These are phyloP conservation scores for Heliothis peltigera DNA, from an alignment of 2,888 invertebrate genomes.

Conservation along the genomic window DNA sequence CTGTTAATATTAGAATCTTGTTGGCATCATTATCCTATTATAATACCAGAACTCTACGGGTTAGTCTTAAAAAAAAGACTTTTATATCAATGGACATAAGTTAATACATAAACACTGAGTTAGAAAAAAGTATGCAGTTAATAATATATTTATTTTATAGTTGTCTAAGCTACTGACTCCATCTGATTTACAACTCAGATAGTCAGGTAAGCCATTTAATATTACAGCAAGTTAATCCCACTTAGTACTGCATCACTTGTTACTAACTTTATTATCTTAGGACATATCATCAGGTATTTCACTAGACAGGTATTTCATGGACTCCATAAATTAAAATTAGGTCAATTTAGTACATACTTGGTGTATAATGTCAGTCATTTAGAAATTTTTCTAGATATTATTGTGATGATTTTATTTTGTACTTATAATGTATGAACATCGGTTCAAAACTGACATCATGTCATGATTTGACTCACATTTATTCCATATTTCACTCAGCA, in stretches of 20 bases:
- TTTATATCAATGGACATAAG: constrained; percentile 51
- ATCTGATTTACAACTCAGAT: constrained; percentile 54
- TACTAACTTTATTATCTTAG: constrained; percentile 58
- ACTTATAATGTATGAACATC: constrained; percentile 74
- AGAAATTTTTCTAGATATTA: constrained; percentile 56
- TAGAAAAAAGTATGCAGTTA: constrained; percentile 60
- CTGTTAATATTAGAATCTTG: constrained; percentile 64
- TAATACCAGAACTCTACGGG: constrained; percentile 55
- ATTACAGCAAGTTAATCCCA: constrained; percentile 42
- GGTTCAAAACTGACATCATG: constrained; percentile 69
- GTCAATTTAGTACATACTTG: constrained; percentile 63
- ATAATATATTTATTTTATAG: constrained; percentile 40
- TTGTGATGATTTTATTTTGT: constrained; percentile 71
- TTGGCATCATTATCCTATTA: constrained; percentile 63
- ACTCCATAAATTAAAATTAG: constrained; percentile 62
- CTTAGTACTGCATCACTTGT: constrained; percentile 53
- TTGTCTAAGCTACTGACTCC: constrained; percentile 52
- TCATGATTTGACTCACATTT: constrained; percentile 80
- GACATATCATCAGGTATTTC: constrained; percentile 58
- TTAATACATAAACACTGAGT: constrained; percentile 54
- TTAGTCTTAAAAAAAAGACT: constrained; percentile 50
- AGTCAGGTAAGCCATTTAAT: constrained; percentile 46
- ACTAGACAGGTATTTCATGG: constrained; percentile 62
- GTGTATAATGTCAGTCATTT: constrained; percentile 63
- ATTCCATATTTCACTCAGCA: constrained; percentile 73